Evolutionary conservation across 2,888 invertebrate genomes (phyloP).

Genomic region (Tetrapedia diversipes): DNA sequence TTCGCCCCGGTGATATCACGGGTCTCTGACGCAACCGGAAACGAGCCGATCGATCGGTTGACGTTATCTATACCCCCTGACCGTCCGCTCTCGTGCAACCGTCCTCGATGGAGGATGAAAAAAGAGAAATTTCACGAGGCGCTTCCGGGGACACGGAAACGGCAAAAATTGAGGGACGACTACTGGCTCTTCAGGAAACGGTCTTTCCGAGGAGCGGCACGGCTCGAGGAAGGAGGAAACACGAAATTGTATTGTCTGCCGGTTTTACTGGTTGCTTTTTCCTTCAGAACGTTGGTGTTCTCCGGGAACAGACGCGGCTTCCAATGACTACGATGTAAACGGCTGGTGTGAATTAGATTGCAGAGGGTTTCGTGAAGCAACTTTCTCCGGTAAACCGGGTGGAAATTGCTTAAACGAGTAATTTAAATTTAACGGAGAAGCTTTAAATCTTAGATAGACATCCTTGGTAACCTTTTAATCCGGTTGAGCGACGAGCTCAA

Average conservation of each 20-base stretch:
- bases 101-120: not conserved
- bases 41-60: slow-evolving; percentile 31
- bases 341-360: not conserved
- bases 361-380: too few relatives aligned
- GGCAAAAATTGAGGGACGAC: slow-evolving; percentile 3
- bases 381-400: too few relatives aligned
- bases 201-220: not conserved
- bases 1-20: slow-evolving; percentile 21
- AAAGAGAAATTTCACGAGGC: slow-evolving; percentile 3
- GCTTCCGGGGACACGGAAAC: slow-evolving; percentile 13
- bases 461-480: too few relatives aligned
- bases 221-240: not conserved
- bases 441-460: too few relatives aligned
- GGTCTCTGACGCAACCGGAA: slow-evolving; percentile 42
- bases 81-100: too few relatives aligned
- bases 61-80: slow-evolving; percentile 27
- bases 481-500: too few relatives aligned
- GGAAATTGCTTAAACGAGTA: too few relatives aligned
- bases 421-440: too few relatives aligned
- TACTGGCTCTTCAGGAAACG: not conserved
- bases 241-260: not conserved
- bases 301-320: not conserved
- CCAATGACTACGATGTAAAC: not conserved
- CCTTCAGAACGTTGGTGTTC: not conserved
- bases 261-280: not conserved